Conservation (phyloP, 2,888 invertebrate species). For the Strigamia maritima region DNA sequence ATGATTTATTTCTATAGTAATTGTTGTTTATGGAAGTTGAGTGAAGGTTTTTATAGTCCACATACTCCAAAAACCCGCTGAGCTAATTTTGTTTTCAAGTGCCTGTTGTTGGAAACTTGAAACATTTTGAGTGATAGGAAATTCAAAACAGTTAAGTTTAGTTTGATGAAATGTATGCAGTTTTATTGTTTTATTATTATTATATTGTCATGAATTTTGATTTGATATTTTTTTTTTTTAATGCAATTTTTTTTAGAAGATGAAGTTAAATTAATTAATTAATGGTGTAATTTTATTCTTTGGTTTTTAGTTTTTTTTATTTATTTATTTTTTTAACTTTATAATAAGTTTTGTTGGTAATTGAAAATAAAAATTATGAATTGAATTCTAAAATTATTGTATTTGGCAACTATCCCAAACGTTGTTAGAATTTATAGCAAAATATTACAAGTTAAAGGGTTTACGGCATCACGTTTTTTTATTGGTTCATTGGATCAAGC, state of each 20-base stretch:
- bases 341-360: no score
- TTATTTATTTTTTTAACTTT: no score
- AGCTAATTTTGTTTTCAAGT: neutral
- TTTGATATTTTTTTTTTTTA: neutral
- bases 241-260: neutral
- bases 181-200: neutral
- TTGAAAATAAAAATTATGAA: no score
- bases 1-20: neutral
- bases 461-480: no score
- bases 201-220: neutral
- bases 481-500: no score
- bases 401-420: no score
- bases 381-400: no score
- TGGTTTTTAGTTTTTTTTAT: no score
- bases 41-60: neutral
- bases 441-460: no score
- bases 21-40: neutral
- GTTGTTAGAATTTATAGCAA: no score
- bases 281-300: no score
- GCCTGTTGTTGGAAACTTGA: slow-evolving; percentile 8
- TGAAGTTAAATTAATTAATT: neutral
- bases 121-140: neutral
- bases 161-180: slow-evolving; percentile 9
- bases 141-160: neutral
- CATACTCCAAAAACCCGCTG: no score